Conservation (phyloP, 2,113 vertebrate species). For the Archilochus colubris region DNA sequence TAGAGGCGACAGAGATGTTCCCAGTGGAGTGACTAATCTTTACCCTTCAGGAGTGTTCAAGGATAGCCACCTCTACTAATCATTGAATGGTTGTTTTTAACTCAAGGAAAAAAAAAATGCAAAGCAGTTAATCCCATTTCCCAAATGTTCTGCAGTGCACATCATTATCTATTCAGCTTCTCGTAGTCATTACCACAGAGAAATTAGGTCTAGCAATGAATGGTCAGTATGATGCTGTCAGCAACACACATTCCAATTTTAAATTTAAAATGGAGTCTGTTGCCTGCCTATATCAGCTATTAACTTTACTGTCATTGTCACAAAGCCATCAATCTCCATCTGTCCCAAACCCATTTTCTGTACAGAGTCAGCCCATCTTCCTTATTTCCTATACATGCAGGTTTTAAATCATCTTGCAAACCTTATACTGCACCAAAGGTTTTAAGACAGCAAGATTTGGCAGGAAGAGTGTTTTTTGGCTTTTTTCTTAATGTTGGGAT, state of each 20-base stretch:
- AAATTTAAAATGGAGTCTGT: slow-evolving; percentile 63
- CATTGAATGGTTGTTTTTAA: slow-evolving; percentile 40
- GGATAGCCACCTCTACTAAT: slow-evolving; percentile 31
- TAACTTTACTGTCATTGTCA: slow-evolving; percentile 69
- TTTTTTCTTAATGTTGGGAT: too few species aligned
- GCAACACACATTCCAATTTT: slow-evolving; percentile 44
- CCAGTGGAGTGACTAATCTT: slow-evolving; percentile 56
- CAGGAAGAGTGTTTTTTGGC: not conserved
- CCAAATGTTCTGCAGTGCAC: slow-evolving; percentile 27
- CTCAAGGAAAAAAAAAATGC: not conserved
- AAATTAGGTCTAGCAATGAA: slow-evolving; percentile 61
- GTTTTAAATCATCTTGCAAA: slow-evolving; percentile 66
- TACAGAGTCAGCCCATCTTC: slow-evolving; percentile 28
- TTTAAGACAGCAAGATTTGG: slow-evolving; percentile 32
- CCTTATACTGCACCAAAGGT: slow-evolving; percentile 29
- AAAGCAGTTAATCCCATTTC: slow-evolving; percentile 55
- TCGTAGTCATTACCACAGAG: slow-evolving; percentile 49
- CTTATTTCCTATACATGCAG: slow-evolving; percentile 51
- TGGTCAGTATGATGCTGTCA: slow-evolving; percentile 63
- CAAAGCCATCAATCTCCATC: slow-evolving; percentile 62
- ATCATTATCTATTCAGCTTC: slow-evolving; percentile 58
- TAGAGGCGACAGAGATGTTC: slow-evolving; percentile 23
- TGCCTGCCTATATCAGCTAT: slow-evolving; percentile 55
- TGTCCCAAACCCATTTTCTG: slow-evolving; percentile 45
- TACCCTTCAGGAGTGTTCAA: slow-evolving; percentile 58